Conservation (phyloP, 2,113 vertebrate genomes). For the Microtus pennsylvanicus region DNA sequence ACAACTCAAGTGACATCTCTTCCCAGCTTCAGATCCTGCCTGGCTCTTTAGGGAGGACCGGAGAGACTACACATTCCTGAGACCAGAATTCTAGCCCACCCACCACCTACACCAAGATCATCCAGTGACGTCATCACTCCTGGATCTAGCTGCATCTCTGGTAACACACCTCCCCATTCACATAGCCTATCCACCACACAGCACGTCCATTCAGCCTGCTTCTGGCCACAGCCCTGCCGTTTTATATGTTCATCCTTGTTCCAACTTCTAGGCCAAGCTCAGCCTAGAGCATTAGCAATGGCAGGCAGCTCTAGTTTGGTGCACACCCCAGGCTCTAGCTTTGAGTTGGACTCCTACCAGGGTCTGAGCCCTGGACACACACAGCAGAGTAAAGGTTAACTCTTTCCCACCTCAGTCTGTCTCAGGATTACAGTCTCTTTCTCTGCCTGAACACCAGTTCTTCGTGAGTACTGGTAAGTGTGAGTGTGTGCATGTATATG, state of each 20-base stretch:
- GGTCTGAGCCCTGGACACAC: background rate
- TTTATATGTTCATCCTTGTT: too few relatives aligned
- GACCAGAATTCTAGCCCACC: background rate
- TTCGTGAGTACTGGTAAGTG: background rate
- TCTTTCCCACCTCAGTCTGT: background rate
- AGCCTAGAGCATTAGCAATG: too few relatives aligned
- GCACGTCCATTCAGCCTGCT: too few relatives aligned
- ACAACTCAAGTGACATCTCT: background rate
- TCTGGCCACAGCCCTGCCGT: too few relatives aligned
- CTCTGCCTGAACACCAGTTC: background rate
- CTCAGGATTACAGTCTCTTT: background rate
- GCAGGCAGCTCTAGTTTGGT: too few relatives aligned
- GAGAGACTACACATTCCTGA: background rate
- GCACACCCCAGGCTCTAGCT: too few relatives aligned
- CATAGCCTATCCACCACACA: too few relatives aligned
- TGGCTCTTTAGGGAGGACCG: background rate
- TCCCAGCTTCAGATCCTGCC: background rate
- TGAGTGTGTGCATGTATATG: background rate
- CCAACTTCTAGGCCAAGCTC: too few relatives aligned
- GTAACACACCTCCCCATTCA: too few relatives aligned
- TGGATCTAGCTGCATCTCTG: too few relatives aligned
- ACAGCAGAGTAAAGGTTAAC: background rate
- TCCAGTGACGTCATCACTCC: too few relatives aligned
- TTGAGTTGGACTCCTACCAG: background rate
- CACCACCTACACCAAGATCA: too few relatives aligned